Evolutionary conservation across 2,113 vertebrate genomes (phyloP).

Genomic region (Capreolus pygargus): DNA sequence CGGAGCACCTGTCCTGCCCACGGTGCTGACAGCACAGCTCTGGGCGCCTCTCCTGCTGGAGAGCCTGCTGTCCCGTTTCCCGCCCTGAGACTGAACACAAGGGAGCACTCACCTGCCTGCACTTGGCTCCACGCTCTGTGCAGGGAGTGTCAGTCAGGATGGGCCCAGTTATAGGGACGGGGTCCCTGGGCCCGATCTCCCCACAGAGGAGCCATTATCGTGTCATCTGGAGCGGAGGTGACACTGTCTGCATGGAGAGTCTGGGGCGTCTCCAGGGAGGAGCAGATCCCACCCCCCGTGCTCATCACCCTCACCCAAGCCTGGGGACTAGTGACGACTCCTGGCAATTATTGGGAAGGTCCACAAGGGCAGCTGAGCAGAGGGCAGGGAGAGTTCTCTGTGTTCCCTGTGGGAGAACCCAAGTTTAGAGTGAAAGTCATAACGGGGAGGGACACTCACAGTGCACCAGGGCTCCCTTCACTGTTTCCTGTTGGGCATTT

Average conservation of each 20-base stretch:
- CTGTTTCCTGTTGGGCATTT: neutral
- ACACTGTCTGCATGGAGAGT: neutral
- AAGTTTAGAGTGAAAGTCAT: neutral
- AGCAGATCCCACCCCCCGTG: neutral
- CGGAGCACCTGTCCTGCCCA: neutral
- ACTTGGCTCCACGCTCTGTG: neutral
- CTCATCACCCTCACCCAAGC: fast-evolving
- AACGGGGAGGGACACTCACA: neutral
- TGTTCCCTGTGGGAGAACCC: neutral
- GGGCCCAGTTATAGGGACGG: neutral
- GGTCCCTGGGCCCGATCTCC: neutral
- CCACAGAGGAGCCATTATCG: neutral
- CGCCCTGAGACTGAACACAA: neutral
- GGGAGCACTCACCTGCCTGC: neutral
- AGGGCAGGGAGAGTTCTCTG: neutral
- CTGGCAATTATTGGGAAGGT: neutral
- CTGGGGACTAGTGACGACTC: neutral
- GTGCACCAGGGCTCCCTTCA: fast-evolving
- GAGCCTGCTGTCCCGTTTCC: fast-evolving
- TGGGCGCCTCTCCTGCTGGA: neutral
- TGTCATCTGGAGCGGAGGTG: fast-evolving
- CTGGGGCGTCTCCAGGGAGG: neutral
- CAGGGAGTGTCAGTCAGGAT: neutral
- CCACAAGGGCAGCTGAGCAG: fast-evolving
- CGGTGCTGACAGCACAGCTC: neutral